phyloP scores from a whole-genome alignment of 1,140 invertebrate species.

The Conus ventricosus region DNA sequence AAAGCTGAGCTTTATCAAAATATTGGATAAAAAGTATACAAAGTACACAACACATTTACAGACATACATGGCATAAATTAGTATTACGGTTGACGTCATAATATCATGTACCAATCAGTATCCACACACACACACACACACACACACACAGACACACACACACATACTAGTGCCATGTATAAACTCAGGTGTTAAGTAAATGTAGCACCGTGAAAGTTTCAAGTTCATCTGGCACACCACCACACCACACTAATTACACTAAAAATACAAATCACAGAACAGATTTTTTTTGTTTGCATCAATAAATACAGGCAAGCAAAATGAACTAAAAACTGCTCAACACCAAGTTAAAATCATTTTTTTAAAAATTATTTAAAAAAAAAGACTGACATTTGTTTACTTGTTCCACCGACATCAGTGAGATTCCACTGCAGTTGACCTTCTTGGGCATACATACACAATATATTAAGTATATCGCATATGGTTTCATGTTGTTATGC shows the following conservation, averaged over 20 bases:
- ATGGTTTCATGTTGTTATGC: no score
- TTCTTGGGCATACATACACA: no score
- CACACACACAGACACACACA: background rate
- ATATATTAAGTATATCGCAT: no score
- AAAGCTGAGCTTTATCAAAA: constrained; percentile 31
- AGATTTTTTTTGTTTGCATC: background rate
- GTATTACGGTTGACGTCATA: constrained; percentile 6
- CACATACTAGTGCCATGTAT: background rate
- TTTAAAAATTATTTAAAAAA: background rate
- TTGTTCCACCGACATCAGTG: background rate
- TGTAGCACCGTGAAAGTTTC: background rate
- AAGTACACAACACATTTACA: background rate
- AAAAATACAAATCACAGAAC: background rate
- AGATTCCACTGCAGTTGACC: no score
- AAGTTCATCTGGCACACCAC: background rate
- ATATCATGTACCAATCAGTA: background rate
- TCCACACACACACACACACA: background rate
- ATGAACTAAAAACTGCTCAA: no score
- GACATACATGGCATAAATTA: constrained; percentile 14
- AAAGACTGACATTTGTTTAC: background rate
- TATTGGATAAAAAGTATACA: background rate
- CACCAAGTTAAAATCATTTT: background rate
- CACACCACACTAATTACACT: background rate
- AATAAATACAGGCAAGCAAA: background rate
- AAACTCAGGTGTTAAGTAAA: background rate